Evolutionary conservation across 2,113 vertebrate species (phyloP), one percentile per base, ranked within the genome.

Genomic region (Rhynchomys soricoides): DNA sequence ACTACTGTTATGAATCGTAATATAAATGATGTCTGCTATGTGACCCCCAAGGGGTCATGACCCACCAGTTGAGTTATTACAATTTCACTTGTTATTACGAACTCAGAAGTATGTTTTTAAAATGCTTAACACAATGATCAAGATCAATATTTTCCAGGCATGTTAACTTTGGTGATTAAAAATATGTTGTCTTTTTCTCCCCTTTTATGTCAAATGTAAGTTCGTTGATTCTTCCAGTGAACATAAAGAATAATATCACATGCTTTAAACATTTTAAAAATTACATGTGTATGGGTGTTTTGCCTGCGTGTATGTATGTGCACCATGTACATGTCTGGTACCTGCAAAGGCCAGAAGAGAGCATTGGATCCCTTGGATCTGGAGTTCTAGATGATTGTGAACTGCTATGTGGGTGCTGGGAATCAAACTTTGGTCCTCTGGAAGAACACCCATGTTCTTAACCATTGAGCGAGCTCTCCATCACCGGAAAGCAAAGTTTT

Each of bases 71-170:
- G 78, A n/a, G 79, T 24, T 22, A 6, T 37, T 57, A 7, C 37
- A 73, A 90, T 90, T 70, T 34, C 4, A 22, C 62, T 70, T 57
- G 16, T 48, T 89, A 45, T 50, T 55, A 48, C 22, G 12, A 90
- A 68, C 89, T 87, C 21, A 81, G 43, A 95, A 95, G 64, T 48
- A 43, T 24, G 21, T 73, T 95, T 94, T 71, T 73, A 45, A 45
- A 75, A 64, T 90, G 34, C 78, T 31, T 70, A 64, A 71, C 40
- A 74, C 16, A 93, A 74, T 43, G 68, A 34, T 40, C 9, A 19
- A 86, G 59, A 81, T 52, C n/a, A 9, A 15, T 90, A 45, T 73
- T 94, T 94, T 89, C 57, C 17, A 94, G 52, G 34, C 15, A 26
- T 40, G 45, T 31, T n/a, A 40, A 50, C 91, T 86, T 92, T 57